Evolutionary conservation across 1,140 invertebrate species (phyloP).

Genomic region (Maconellicoccus hirsutus): DNA sequence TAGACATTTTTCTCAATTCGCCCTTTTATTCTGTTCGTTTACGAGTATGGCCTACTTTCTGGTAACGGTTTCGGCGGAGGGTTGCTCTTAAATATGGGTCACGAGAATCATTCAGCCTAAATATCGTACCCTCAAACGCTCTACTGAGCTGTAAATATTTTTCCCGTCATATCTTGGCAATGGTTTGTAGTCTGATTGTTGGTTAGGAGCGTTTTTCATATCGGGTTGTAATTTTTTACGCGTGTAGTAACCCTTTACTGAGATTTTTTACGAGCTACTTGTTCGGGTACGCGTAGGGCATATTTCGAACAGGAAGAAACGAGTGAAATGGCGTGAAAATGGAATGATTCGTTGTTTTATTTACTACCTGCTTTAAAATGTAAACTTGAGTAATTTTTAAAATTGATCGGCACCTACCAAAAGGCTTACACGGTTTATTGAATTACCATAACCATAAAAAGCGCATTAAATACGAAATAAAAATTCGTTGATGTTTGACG

Average conservation of each 20-base stretch:
- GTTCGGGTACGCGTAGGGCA: neutral
- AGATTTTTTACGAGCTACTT: neutral
- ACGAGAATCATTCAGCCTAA: neutral
- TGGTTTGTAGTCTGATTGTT: neutral
- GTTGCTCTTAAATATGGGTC: slow-evolving; percentile 7
- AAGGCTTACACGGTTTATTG: too few relatives aligned
- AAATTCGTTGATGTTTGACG: too few relatives aligned
- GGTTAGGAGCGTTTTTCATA: neutral
- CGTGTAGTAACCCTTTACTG: too few relatives aligned
- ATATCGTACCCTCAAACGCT: neutral
- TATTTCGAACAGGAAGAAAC: too few relatives aligned
- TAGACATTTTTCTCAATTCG: neutral
- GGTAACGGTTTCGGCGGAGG: neutral
- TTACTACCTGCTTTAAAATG: too few relatives aligned
- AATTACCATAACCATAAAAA: too few relatives aligned
- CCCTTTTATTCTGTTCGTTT: neutral
- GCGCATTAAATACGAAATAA: too few relatives aligned
- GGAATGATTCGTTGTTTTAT: too few relatives aligned
- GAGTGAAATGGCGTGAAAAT: too few relatives aligned
- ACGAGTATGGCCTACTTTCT: neutral
- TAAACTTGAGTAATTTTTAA: too few relatives aligned
- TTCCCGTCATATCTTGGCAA: neutral
- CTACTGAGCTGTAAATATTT: neutral
- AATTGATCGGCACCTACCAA: too few relatives aligned
- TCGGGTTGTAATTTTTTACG: too few relatives aligned